Conservation (phyloP, 2,888 invertebrate species). For the Volucella inflata region DNA sequence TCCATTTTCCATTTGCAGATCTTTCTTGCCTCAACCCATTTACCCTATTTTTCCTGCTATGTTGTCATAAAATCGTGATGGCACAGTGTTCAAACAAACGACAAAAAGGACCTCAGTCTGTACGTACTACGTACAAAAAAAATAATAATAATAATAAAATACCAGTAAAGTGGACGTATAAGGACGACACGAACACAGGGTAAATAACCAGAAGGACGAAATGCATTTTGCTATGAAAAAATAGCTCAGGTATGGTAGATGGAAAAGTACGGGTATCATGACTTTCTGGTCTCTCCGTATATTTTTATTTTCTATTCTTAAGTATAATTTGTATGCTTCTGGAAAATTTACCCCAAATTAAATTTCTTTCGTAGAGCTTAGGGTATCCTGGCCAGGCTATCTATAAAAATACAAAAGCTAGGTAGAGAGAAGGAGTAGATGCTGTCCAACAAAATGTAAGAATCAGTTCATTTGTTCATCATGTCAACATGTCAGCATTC, state of each 20-base stretch:
- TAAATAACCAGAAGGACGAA: constrained; percentile 10
- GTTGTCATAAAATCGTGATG: constrained; percentile 72
- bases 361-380: constrained; percentile 24
- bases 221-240: constrained; percentile 57
- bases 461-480: constrained; percentile 72
- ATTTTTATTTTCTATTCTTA: constrained; percentile 7
- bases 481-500: constrained; percentile 75
- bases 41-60: neutral
- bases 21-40: neutral
- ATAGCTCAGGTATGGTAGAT: constrained; percentile 62
- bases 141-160: constrained; percentile 71
- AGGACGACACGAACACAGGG: constrained; percentile 22
- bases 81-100: constrained; percentile 67
- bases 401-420: constrained; percentile 10
- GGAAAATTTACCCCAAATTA: constrained; percentile 72
- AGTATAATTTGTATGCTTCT: constrained; percentile 71
- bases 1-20: constrained; percentile 5
- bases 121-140: constrained; percentile 30
- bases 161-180: constrained; percentile 41
- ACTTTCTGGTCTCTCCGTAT: constrained; percentile 10
- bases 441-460: constrained; percentile 63
- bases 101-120: constrained; percentile 59
- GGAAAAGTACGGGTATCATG: constrained; percentile 5
- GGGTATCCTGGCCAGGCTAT: constrained; percentile 14
- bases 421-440: neutral